These are phyloP conservation scores for Hypotaenidia philippensis DNA, from an alignment of 2,797 vertebrate species.

Conservation along the genomic window DNA sequence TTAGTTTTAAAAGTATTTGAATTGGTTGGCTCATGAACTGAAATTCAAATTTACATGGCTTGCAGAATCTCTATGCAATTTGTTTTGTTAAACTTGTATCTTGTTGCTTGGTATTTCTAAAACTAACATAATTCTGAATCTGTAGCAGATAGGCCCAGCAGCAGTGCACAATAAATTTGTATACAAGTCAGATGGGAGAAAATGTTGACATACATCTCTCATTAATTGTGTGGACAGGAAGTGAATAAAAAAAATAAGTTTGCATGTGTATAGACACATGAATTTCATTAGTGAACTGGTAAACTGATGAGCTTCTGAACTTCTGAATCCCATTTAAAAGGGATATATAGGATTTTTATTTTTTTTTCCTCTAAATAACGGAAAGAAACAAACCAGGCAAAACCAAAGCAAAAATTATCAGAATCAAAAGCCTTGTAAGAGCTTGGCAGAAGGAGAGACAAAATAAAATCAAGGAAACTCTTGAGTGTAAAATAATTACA, in stretches of 20 bases:
- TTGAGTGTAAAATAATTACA: neutral
- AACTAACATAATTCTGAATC: neutral
- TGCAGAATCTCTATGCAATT: neutral
- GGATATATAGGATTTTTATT: neutral
- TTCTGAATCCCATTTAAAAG: neutral
- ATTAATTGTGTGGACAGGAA: neutral
- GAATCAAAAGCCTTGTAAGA: neutral
- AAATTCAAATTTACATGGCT: neutral
- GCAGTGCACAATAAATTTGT: neutral
- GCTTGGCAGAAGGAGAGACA: neutral
- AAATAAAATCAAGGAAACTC: neutral
- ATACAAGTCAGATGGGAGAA: neutral
- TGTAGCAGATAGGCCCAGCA: neutral
- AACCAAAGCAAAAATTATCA: neutral
- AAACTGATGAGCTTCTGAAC: neutral
- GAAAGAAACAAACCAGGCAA: neutral
- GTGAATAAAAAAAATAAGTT: neutral
- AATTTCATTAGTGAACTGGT: neutral
- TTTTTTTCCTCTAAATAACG: neutral
- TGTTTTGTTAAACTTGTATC: neutral
- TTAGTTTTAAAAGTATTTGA: neutral
- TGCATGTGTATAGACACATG: neutral
- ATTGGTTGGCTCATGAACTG: fast-evolving
- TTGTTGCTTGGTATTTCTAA: neutral
- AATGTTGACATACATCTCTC: neutral